phyloP scores from a whole-genome alignment of 2,797 vertebrate species.

The Sciurus vulgaris region DNA sequence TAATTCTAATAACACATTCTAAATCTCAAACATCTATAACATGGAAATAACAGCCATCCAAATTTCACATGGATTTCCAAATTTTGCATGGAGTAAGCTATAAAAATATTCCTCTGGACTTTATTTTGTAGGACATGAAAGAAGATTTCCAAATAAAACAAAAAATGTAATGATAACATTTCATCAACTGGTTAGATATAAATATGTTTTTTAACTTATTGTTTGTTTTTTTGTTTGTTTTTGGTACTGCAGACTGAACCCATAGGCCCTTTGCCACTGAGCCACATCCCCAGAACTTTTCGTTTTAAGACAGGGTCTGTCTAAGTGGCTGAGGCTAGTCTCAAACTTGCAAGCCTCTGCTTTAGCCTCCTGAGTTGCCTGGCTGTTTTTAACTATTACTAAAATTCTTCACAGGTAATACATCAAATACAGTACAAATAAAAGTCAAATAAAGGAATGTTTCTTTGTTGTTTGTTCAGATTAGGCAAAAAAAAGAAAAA shows the following conservation, averaged over 20 bases:
- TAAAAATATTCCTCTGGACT: slow-evolving; percentile 43
- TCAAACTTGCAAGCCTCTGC: too few relatives aligned
- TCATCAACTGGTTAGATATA: slow-evolving; percentile 15
- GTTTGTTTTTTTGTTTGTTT: too few relatives aligned
- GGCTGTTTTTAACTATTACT: background rate
- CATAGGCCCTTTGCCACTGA: too few relatives aligned
- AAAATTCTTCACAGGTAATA: background rate
- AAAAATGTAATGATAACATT: slow-evolving; percentile 51
- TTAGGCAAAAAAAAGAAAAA: background rate
- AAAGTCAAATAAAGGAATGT: slow-evolving; percentile 31
- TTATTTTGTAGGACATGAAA: slow-evolving; percentile 58
- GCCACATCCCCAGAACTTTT: too few relatives aligned
- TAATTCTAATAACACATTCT: slow-evolving; percentile 46
- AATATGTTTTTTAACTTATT: background rate
- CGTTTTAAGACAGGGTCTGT: too few relatives aligned
- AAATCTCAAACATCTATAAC: slow-evolving; percentile 45
- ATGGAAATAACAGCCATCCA: slow-evolving; percentile 13
- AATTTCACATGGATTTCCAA: slow-evolving; percentile 48
- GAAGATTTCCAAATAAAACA: slow-evolving; percentile 56
- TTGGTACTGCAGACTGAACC: too few relatives aligned
- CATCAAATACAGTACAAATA: slow-evolving; percentile 29
- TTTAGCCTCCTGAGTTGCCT: too few relatives aligned
- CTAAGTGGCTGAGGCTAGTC: too few relatives aligned
- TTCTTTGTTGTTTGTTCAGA: background rate
- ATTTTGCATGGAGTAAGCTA: slow-evolving; percentile 3